phyloP scores from a whole-genome alignment of 1,140 invertebrate species.

The Scaptomyza hsui region DNA sequence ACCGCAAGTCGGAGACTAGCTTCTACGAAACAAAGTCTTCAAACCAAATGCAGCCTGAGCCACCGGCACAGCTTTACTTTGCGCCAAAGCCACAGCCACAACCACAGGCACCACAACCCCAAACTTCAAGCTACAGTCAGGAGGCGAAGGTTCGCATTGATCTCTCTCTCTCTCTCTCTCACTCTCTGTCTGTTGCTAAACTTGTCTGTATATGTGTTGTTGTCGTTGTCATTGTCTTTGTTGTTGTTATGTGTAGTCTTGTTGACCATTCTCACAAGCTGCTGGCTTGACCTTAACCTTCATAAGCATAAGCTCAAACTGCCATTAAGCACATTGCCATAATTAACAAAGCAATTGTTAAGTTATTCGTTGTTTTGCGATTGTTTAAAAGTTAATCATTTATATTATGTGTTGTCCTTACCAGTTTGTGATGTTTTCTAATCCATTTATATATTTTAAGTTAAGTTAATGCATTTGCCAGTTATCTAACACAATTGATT shows the following conservation, averaged over 20 bases:
- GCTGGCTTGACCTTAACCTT: constrained; percentile 22
- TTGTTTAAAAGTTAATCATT: too few relatives aligned
- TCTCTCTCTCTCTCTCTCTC: constrained; percentile 17
- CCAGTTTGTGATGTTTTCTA: background rate
- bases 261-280: constrained; percentile 23
- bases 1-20: constrained; percentile 75
- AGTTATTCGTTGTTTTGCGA: too few relatives aligned
- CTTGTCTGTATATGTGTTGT: constrained; percentile 56
- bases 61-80: constrained; percentile 57
- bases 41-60: constrained; percentile 52
- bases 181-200: constrained; percentile 25
- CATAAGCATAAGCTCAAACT: background rate
- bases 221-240: constrained; percentile 54
- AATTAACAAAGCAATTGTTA: constrained; percentile 6
- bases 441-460: background rate
- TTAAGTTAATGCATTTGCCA: constrained; percentile 33
- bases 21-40: constrained; percentile 68
- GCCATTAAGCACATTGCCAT: constrained; percentile 11
- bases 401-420: background rate
- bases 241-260: constrained; percentile 60
- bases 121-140: constrained; percentile 59
- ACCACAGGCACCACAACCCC: constrained; percentile 18
- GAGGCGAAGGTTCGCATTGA: constrained; percentile 81
- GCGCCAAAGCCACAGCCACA: constrained; percentile 33
- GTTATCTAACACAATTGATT: constrained; percentile 37